Base-by-base conservation (phyloP, 2,113 vertebrate species). In the Dasyurus viverrinus region DNA sequence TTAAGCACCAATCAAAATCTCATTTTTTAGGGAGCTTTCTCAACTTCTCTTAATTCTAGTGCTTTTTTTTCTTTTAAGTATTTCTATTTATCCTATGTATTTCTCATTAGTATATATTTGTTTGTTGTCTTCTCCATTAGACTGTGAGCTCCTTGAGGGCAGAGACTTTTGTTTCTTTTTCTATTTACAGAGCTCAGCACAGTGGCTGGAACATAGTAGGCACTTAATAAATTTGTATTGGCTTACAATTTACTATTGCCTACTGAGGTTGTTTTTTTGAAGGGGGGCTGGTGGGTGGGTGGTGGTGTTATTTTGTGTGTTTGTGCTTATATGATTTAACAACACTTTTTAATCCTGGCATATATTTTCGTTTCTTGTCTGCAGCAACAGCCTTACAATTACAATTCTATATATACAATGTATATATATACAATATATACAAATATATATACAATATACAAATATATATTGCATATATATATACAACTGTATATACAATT, bases 301-400 rank as follows among this genome's bases (percentile, higher is more conserved):
- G 54, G 24, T 55, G 25, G 27, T 57, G 55, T 57, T 12, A 26
- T 25, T 57, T 6, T 57, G 55, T 57, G 55, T 57, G 55, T 57
- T 24, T 57, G 55, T 57, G 55, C 26, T 8, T 57, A 8, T 47
- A 91, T 97, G 92, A 95, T 97, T 96, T 96, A 50, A 91, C 95
- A 97, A 96, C 94, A 96, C 89, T 97, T 94, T 97, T 98, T 97
- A 97, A 97, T 97, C 97, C 94, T 95, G 92, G 95, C 52, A 52
- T 96, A 97, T 92, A 8, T 95, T 97, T 97, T 95, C 93, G 92
- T 97, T 93, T 97, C 0, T 23, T 53, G 93, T 90, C 24, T 95
- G 96, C 97, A 97, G 96, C 97, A 96, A 93, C 96, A 96, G 96
- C 94, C 84, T 96, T 96, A 98, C 97, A 98, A 96, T n/a, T n/a